Base-by-base conservation (phyloP, 2,888 invertebrate genomes). In the Xylota segnis region DNA sequence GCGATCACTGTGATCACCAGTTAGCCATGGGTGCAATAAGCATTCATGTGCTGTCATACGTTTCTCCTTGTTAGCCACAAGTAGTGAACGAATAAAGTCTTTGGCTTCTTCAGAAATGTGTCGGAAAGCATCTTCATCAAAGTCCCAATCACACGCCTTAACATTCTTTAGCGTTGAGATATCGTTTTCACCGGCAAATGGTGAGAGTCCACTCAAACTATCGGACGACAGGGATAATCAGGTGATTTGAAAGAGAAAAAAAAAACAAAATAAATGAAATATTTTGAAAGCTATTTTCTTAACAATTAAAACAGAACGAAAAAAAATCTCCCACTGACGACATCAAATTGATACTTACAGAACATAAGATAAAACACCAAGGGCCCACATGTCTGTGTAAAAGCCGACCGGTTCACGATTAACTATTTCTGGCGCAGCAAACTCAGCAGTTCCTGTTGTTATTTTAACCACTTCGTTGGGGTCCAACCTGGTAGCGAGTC, bases 361-460 rank as follows among this genome's bases (percentile, higher is more conserved):
- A 47, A 99, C 99, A 91, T 99, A 99, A 14, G 97, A 96, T n/a
- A 99, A 94, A 1, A 99, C 99, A 90, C 99, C 99, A 37, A 98
- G 96, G 40, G 99, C 99, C 99, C 99, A 99, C 99, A 99, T 99
- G 92, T 99, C 99, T 0, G 99, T 99, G 93, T 99, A 99, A 94
- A 99, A 99, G 72, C 99, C 99, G 84, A 99, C 99, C 0, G 99
- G 98, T 92, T 99, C 99, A 14, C 99, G 95, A 90, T 99, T 98
- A 0, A 99, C 99, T 87, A 99, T 98, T 94, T 99, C 99, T 0
- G 99, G 99, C 50, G 99, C 99, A 1, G 99, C 99, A 93, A 99
- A 99, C 93, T 99, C 99, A 0, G 99, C 99, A 0, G 99, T 99
- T 79, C 99, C 99, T 0, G 99, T 99, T 3, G 98, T 98, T 87